Evolutionary conservation across 1,140 invertebrate genomes (phyloP).

Genomic region (Meloidogyne chitwoodi): DNA sequence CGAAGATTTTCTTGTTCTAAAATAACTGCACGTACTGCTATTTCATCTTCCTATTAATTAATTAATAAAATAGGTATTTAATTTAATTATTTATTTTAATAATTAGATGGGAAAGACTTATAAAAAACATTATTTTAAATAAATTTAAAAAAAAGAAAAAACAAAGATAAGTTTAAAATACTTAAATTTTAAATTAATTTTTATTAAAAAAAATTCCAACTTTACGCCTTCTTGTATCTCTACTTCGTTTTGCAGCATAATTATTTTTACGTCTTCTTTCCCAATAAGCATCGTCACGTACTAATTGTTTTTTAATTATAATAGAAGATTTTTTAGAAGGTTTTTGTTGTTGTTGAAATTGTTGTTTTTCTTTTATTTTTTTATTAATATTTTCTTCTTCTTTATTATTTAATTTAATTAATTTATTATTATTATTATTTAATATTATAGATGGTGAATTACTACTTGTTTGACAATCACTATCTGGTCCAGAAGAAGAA

Average conservation of each 20-base stretch:
- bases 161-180: too few relatives aligned
- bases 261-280: conserved; percentile 86
- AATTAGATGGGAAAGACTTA: too few relatives aligned
- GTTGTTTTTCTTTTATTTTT: background rate
- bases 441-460: background rate
- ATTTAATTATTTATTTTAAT: too few relatives aligned
- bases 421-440: background rate
- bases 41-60: conserved; percentile 73
- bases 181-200: too few relatives aligned
- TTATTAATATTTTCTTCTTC: background rate
- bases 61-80: too few relatives aligned
- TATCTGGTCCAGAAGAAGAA: background rate
- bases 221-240: conserved; percentile 80
- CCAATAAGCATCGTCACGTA: conserved; percentile 78
- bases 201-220: conserved; percentile 22
- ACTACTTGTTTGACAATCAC: background rate
- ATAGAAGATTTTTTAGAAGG: too few relatives aligned
- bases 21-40: conserved; percentile 79
- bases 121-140: too few relatives aligned
- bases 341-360: background rate
- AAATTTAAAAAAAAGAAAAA: too few relatives aligned
- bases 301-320: conserved; percentile 28
- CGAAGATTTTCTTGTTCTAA: conserved; percentile 75
- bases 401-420: background rate
- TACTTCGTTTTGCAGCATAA: conserved; percentile 85